Base-by-base conservation (phyloP, 2,888 invertebrate species). In the Tenthredo amoena region DNA sequence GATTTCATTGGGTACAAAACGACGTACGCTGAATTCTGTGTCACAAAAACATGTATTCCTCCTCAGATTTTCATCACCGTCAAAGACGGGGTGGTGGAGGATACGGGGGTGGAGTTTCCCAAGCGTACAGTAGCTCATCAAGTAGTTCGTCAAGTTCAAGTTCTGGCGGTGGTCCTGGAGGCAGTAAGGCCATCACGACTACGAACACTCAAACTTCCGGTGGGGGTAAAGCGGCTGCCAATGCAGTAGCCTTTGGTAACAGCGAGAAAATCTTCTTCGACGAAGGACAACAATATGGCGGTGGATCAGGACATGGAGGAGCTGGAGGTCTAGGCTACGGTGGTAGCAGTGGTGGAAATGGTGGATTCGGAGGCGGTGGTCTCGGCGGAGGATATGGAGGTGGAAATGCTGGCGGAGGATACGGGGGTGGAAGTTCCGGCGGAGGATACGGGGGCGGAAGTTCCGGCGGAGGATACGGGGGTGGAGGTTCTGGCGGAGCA, bases 41-140 rank as follows among this genome's bases (percentile, higher is more conserved):
- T 37, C 2, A 37, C 26, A 26, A 77, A 7, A 68, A 12, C 34
- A 68, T 68, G 68, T 34, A 68, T 68, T 68, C 12, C 34, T 68
- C 34, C 18, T 15, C 34, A 68, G 68, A 43, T 21, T 1, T 9
- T 21, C 50, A 31, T 55, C 72, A 26, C 77, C 77, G 77, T 55
- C 31, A 7, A 34, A 77, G 55, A 77, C 21, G 81, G 4, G 40
- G 79, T 21, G 55, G 77, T 18, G 82, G 86, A 9, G 87, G 88
- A 31, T 68, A 43, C 5, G 62, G 77, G 86, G 87, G 88, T 90
- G 91, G 85, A 88, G 88, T 50, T 91, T 86, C 34, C 62, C 26
- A 26, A 21, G 12, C 26, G 1, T 68, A 5, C 34, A 68, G 68
- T 85, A 79, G 12, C 89, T 88, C 0, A 86, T 88, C 0, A 86